Conservation (phyloP, 1,140 invertebrate species). For the Eriosoma lanigerum region DNA sequence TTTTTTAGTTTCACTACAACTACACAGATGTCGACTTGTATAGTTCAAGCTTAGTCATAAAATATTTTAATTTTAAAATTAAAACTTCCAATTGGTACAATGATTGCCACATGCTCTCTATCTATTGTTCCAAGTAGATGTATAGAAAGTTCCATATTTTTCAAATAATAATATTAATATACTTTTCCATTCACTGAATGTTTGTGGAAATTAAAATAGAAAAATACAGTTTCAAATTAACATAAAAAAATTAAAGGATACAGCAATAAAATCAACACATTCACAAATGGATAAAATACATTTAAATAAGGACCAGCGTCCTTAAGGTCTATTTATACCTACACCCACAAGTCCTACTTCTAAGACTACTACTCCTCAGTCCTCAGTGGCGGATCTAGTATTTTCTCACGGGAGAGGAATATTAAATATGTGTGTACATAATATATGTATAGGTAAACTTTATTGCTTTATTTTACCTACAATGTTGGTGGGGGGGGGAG, state of each 20-base stretch:
- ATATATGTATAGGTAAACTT: too few relatives aligned
- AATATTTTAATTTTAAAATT: too few relatives aligned
- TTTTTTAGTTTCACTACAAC: too few relatives aligned
- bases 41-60: too few relatives aligned
- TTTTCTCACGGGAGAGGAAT: too few relatives aligned
- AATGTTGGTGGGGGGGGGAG: too few relatives aligned
- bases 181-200: constrained; percentile 55
- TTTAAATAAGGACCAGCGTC: constrained; percentile 14
- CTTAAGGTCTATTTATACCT: constrained; percentile 6
- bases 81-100: constrained; percentile 57
- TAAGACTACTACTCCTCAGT: too few relatives aligned
- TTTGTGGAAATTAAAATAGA: constrained; percentile 54
- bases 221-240: constrained; percentile 36
- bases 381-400: too few relatives aligned
- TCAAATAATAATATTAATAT: constrained; percentile 57
- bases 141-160: constrained; percentile 60
- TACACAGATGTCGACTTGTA: too few relatives aligned
- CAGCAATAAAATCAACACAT: constrained; percentile 8
- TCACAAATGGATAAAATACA: neutral
- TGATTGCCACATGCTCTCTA: constrained; percentile 59
- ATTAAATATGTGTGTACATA: too few relatives aligned
- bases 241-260: constrained; percentile 4
- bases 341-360: constrained; percentile 28
- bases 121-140: constrained; percentile 58
- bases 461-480: too few relatives aligned